Percentiles rank a stretch among this genome's conserved stretches.
Conservation (phyloP, 1,140 invertebrate genomes). For the Antheraea mylitta region DNA sequence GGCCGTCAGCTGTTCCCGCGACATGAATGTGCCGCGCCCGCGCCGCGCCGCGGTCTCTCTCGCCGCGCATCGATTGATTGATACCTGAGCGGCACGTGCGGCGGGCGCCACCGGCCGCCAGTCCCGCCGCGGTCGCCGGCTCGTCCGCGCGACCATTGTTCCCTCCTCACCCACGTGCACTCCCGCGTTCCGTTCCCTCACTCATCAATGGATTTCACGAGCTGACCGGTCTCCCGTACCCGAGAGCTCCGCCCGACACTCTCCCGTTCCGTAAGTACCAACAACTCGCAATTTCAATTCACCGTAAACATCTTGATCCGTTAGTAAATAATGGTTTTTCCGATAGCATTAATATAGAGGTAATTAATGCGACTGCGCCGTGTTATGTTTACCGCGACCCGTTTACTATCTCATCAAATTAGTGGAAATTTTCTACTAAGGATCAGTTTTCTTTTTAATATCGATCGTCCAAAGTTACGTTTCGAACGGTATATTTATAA, state of each 20-base stretch:
- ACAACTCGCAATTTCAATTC: constrained; percentile 5
- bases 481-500: constrained; percentile 51
- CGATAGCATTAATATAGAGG: constrained; percentile 40
- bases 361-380: constrained; percentile 47
- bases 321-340: constrained; percentile 42
- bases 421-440: constrained; percentile 44
- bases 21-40: constrained; percentile 58
- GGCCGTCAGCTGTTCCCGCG: constrained; percentile 69
- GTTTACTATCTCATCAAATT: constrained; percentile 37
- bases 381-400: constrained; percentile 44
- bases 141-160: constrained; percentile 30
- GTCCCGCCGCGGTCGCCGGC: constrained; percentile 52
- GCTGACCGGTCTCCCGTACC: constrained; percentile 46
- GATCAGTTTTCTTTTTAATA: constrained; percentile 49
- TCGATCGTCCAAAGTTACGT: constrained; percentile 49
- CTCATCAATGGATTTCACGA: constrained; percentile 63
- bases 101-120: constrained; percentile 31
- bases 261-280: constrained; percentile 45
- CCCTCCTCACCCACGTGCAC: constrained; percentile 18
- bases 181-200: constrained; percentile 27
- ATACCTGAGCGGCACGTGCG: constrained; percentile 57
- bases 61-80: constrained; percentile 62
- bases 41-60: constrained; percentile 50
- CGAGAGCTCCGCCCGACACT: constrained; percentile 26
- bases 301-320: constrained; percentile 23